Evolutionary conservation across 2,113 vertebrate species (phyloP).

Genomic region (Neodon shergylaensis): DNA sequence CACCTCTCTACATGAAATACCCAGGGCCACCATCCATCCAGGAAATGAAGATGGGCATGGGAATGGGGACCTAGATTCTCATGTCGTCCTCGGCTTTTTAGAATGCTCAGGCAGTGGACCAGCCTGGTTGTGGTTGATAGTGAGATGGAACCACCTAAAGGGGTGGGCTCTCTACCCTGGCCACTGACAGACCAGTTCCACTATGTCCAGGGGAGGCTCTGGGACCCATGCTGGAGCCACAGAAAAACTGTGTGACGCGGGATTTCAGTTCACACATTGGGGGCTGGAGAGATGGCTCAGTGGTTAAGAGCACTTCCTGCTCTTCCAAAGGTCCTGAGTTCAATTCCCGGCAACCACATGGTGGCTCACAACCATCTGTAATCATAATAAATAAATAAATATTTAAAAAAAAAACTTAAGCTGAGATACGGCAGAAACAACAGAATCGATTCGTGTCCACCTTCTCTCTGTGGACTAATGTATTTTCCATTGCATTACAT

Average conservation of each 20-base stretch:
- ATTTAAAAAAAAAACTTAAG: background rate
- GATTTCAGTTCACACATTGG: background rate
- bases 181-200: fast-evolving
- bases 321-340: no score
- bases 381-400: no score
- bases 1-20: fast-evolving
- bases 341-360: no score
- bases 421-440: fast-evolving
- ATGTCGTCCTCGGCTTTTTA: background rate
- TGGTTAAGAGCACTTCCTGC: no score
- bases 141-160: background rate
- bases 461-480: background rate
- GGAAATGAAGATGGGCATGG: background rate
- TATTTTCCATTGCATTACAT: fast-evolving
- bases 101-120: background rate
- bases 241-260: no score
- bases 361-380: no score
- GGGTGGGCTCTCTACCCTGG: background rate
- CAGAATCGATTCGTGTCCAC: fast-evolving
- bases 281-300: no score
- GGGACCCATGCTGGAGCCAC: background rate
- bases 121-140: no score
- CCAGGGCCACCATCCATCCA: background rate
- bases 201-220: background rate
- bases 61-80: background rate